Evolutionary conservation across 2,113 vertebrate genomes (phyloP).

Genomic region (Sceloporus tristichus): DNA sequence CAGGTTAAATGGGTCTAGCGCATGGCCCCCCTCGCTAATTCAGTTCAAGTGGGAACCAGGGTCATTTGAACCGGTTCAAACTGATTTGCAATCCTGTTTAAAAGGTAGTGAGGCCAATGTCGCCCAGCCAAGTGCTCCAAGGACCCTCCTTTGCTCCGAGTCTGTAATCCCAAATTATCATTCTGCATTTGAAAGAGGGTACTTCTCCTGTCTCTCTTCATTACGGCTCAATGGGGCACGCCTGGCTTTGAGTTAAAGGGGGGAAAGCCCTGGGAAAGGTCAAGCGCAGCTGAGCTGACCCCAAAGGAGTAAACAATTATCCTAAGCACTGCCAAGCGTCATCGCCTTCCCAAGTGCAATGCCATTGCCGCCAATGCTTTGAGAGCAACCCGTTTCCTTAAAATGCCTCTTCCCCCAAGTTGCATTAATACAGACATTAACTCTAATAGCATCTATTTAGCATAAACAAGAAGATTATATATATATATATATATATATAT

Average conservation of each 20-base stretch:
- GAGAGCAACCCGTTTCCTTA: constrained; percentile 64
- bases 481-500: constrained; percentile 40
- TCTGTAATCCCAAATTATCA: constrained; percentile 27
- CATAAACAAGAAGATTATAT: constrained; percentile 85
- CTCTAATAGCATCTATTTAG: constrained; percentile 85
- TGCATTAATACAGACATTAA: constrained; percentile 84
- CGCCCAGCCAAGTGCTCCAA: no score
- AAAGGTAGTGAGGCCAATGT: no score
- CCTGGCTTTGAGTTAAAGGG: neutral
- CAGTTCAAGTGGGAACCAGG: no score
- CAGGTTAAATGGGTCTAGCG: no score
- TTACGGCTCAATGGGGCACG: constrained; percentile 33
- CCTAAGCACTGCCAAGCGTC: constrained; percentile 44
- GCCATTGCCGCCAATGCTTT: constrained; percentile 40
- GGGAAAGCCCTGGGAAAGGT: constrained; percentile 30
- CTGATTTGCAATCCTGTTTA: no score
- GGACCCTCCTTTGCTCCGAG: neutral
- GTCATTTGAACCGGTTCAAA: no score
- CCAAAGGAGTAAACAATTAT: constrained; percentile 67
- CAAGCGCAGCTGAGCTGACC: constrained; percentile 63
- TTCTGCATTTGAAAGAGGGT: constrained; percentile 33
- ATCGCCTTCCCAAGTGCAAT: neutral
- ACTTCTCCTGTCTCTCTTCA: constrained; percentile 50
- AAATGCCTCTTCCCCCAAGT: constrained; percentile 74
- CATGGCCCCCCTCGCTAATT: no score